Conservation (phyloP, 2,888 invertebrate genomes). For the Fragum fragum region DNA sequence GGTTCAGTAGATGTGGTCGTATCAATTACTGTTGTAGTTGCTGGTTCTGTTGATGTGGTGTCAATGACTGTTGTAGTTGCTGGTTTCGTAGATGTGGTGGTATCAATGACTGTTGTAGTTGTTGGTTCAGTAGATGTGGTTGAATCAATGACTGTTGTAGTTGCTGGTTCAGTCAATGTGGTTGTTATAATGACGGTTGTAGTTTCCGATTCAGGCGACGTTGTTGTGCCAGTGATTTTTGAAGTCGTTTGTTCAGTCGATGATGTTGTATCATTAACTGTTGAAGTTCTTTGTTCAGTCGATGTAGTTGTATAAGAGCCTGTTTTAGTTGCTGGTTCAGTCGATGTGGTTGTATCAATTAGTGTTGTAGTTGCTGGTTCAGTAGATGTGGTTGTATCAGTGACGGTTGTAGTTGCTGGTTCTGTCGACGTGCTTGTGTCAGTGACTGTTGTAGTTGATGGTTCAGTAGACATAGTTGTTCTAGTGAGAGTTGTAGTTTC, state of each 20-base stretch:
- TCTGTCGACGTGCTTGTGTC: background rate
- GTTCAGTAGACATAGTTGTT: too few relatives aligned
- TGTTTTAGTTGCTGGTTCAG: too few relatives aligned
- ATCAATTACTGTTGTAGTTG: background rate
- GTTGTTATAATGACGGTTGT: background rate
- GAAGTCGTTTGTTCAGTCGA: too few relatives aligned
- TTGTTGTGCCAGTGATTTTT: too few relatives aligned
- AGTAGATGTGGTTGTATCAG: too few relatives aligned
- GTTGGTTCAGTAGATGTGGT: too few relatives aligned
- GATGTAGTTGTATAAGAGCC: too few relatives aligned
- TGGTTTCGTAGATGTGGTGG: background rate
- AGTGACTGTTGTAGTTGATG: too few relatives aligned
- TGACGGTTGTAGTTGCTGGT: background rate
- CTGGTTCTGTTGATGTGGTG: background rate
- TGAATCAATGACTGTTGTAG: too few relatives aligned
- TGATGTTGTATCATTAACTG: too few relatives aligned
- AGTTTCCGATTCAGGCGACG: background rate
- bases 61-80: background rate
- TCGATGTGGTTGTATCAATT: background rate
- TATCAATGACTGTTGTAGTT: background rate
- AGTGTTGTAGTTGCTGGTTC: background rate
- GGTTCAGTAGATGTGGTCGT: too few relatives aligned
- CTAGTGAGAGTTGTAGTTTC: background rate
- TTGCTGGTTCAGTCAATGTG: background rate
- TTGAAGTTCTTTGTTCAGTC: too few relatives aligned